Conservation (phyloP, 2,888 invertebrate species). For the Auanema sp. region DNA sequence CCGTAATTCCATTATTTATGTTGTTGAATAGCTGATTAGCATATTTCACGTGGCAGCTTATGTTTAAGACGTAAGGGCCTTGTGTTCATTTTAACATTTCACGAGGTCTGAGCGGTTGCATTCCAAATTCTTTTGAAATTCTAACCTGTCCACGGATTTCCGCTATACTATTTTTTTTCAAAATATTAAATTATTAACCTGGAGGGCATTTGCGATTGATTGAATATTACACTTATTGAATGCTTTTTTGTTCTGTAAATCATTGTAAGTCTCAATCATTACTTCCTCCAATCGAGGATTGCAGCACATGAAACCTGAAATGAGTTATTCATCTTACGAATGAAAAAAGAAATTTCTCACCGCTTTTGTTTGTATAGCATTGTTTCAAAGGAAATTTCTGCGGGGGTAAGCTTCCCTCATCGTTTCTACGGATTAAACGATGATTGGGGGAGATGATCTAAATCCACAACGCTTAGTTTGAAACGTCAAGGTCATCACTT, state of each 20-base stretch:
- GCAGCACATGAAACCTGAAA: conserved; percentile 60
- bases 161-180: background rate
- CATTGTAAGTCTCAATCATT: conserved; percentile 42
- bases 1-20: too few relatives aligned
- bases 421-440: too few relatives aligned
- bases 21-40: too few relatives aligned
- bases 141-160: too few relatives aligned
- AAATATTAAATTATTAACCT: conserved; percentile 16
- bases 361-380: conserved; percentile 57
- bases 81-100: too few relatives aligned
- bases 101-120: too few relatives aligned
- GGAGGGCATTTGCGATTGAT: conserved; percentile 47
- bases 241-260: conserved; percentile 20
- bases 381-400: conserved; percentile 50
- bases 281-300: conserved; percentile 54
- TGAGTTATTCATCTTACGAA: conserved; percentile 4
- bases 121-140: too few relatives aligned
- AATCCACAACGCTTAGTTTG: too few relatives aligned
- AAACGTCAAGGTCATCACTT: background rate
- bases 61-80: too few relatives aligned
- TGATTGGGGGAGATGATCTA: too few relatives aligned
- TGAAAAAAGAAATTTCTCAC: conserved; percentile 20
- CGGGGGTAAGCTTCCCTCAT: conserved; percentile 7
- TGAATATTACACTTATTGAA: conserved; percentile 55
- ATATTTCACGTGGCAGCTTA: too few relatives aligned